Evolutionary conservation across 1,140 invertebrate species (phyloP).

Genomic region (Euwallacea fornicatus): DNA sequence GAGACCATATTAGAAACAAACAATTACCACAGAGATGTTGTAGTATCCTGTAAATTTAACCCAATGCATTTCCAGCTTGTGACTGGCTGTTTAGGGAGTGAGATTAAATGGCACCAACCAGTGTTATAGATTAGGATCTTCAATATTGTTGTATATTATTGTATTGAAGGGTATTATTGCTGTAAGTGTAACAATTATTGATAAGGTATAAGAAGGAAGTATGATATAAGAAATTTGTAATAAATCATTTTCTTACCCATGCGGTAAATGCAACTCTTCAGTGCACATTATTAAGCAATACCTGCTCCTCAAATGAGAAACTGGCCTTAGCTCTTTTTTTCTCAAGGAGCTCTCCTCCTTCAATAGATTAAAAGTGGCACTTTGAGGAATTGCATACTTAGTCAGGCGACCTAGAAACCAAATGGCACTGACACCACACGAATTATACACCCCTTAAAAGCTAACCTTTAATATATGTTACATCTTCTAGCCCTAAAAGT

Average conservation of each 20-base stretch:
- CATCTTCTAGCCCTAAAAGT: constrained; percentile 32
- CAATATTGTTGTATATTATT: no score
- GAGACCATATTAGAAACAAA: constrained; percentile 67
- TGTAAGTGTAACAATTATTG: no score
- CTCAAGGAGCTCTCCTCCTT: constrained; percentile 39
- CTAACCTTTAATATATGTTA: constrained; percentile 45
- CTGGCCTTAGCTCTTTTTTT: constrained; percentile 40
- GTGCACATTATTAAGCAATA: constrained; percentile 50
- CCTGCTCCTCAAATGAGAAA: constrained; percentile 48
- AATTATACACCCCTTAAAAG: neutral
- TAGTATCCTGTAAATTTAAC: constrained; percentile 90
- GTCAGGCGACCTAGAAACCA: constrained; percentile 41
- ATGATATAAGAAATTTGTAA: no score
- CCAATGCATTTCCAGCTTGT: constrained; percentile 82
- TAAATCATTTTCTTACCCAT: constrained; percentile 24
- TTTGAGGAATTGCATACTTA: constrained; percentile 47
- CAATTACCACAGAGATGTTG: constrained; percentile 77
- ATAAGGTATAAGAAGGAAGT: no score
- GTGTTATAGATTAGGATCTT: constrained; percentile 17
- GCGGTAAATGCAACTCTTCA: constrained; percentile 47
- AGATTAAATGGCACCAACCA: constrained; percentile 89
- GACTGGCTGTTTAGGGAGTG: constrained; percentile 84
- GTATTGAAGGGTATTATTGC: no score
- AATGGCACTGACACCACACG: neutral
- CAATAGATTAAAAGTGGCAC: constrained; percentile 50